These are phyloP conservation scores for Hippocampus guttulatus DNA, from an alignment of 2,113 vertebrate species.

Conservation along the genomic window DNA sequence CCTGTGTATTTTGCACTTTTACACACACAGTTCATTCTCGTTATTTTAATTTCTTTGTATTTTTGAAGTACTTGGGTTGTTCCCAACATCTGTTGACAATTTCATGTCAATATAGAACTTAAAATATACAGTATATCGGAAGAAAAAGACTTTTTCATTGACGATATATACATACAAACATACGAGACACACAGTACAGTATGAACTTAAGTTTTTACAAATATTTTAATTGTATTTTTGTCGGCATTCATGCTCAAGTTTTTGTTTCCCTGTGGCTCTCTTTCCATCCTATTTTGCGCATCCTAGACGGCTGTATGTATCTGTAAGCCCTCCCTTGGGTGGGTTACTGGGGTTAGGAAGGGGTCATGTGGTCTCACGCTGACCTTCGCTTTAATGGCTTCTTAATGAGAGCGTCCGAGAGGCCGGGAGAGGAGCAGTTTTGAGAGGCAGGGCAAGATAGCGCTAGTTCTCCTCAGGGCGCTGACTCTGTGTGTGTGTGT, in stretches of 20 bases:
- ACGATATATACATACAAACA: no score
- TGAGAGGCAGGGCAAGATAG: conserved; percentile 44
- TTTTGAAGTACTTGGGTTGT: no score
- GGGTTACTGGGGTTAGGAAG: conserved; percentile 50
- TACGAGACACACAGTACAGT: no score
- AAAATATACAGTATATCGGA: no score
- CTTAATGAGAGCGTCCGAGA: conserved; percentile 59
- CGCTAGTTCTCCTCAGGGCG: conserved; percentile 46
- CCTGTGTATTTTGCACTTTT: no score
- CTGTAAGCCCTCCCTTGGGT: conserved; percentile 29
- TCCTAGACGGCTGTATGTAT: not conserved
- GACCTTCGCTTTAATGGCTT: conserved; percentile 58
- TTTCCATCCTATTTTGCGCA: not conserved
- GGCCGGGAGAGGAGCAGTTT: conserved; percentile 34
- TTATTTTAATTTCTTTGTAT: no score
- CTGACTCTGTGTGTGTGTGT: conserved; percentile 8
- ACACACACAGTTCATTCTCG: no score
- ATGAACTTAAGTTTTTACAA: no score
- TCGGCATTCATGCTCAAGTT: not conserved
- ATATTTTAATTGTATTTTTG: not conserved
- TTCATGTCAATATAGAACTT: no score
- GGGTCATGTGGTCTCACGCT: conserved; percentile 53
- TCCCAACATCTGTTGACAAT: no score
- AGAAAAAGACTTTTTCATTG: no score
- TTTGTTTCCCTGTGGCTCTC: not conserved